Evolutionary conservation across 2,888 invertebrate species (phyloP).

Genomic region (Andrena bicolor): DNA sequence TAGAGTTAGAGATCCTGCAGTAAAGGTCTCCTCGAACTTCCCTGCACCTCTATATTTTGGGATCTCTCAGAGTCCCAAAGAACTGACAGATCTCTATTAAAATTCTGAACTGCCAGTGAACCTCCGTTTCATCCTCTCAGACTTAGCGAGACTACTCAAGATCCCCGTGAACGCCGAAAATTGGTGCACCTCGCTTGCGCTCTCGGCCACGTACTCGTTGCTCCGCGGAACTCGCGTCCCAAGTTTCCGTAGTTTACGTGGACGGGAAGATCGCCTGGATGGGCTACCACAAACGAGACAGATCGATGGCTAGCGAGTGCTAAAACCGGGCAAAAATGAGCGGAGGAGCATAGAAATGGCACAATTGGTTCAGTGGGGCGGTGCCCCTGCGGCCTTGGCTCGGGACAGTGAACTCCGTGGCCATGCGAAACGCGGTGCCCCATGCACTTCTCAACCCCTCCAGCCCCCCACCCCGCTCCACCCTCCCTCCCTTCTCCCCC

Average conservation of each 20-base stretch:
- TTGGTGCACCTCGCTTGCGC: too few species aligned
- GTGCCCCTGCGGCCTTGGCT: conserved; percentile 83
- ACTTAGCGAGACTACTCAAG: too few species aligned
- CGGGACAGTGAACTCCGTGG: conserved; percentile 81
- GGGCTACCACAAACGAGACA: conserved; percentile 19
- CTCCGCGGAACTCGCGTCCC: background rate
- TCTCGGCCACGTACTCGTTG: background rate
- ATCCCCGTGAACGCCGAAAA: too few species aligned
- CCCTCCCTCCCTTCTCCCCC: background rate
- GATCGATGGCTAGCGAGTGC: conserved; percentile 68
- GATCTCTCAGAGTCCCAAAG: too few species aligned
- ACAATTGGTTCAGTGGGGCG: conserved; percentile 85
- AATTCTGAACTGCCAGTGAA: too few species aligned
- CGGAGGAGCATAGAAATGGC: conserved; percentile 75
- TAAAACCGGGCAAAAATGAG: conserved; percentile 72
- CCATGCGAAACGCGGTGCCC: conserved; percentile 75
- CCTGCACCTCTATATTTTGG: background rate
- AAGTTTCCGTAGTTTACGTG: background rate
- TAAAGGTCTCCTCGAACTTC: background rate
- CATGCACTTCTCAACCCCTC: conserved; percentile 60
- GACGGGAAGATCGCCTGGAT: background rate
- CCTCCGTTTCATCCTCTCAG: too few species aligned
- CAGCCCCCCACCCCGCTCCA: background rate
- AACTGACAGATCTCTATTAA: too few species aligned
- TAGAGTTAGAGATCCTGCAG: too few species aligned